Conservation (phyloP, 2,113 vertebrate species). For the Cebus imitator region DNA sequence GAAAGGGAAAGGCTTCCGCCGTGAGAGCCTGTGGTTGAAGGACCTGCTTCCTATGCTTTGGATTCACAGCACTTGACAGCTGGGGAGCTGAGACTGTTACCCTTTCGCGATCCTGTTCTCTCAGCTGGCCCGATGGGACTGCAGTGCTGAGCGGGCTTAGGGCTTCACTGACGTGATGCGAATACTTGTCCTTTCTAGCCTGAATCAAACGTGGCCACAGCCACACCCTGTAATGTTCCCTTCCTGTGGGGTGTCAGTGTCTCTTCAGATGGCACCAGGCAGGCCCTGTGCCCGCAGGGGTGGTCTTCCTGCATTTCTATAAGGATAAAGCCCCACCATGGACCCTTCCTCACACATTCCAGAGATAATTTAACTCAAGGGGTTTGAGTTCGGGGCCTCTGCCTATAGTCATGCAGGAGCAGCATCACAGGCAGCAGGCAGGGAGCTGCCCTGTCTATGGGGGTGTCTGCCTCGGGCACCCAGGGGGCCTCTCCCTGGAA, state of each 20-base stretch:
- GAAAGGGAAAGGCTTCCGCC: neutral
- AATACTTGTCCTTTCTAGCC: neutral
- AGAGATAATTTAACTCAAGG: neutral
- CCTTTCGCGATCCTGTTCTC: accelerated
- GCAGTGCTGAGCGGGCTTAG: neutral
- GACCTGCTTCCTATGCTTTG: neutral
- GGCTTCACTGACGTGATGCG: neutral
- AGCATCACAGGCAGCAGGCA: too few species aligned
- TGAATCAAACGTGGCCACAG: neutral
- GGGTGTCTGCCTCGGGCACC: too few species aligned
- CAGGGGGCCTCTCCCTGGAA: neutral
- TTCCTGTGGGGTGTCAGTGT: neutral
- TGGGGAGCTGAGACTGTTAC: neutral
- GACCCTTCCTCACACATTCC: neutral
- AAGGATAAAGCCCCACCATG: neutral
- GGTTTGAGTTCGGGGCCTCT: too few species aligned
- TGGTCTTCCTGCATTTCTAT: too few species aligned
- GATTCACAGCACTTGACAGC: neutral
- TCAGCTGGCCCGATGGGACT: neutral
- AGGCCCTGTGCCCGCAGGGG: too few species aligned
- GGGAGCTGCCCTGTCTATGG: too few species aligned
- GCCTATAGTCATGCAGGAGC: neutral
- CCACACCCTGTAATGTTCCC: neutral
- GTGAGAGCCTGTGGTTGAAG: neutral
- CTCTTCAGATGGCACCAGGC: accelerated